phyloP scores from a whole-genome alignment of 2,113 vertebrate species.

The Saguinus imperator region DNA sequence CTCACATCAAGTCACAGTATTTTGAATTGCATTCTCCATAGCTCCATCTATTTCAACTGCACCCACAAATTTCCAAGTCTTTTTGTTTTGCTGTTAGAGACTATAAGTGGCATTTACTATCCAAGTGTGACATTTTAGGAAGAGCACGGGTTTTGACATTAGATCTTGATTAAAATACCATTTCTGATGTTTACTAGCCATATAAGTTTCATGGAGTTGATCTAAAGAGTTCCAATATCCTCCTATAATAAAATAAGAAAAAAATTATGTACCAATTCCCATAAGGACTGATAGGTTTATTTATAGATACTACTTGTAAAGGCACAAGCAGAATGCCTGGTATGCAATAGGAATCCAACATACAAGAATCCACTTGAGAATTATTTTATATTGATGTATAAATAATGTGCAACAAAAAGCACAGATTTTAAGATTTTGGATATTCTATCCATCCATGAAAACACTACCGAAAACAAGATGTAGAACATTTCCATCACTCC shows the following conservation, averaged over 20 bases:
- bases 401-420: not conserved
- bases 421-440: not conserved
- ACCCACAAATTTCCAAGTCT: not conserved
- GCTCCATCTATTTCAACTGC: not conserved
- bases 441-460: not conserved
- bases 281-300: not conserved
- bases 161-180: not conserved
- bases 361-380: not conserved
- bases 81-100: not conserved
- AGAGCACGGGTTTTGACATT: not conserved
- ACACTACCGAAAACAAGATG: not conserved
- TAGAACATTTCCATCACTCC: not conserved
- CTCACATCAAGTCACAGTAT: not conserved
- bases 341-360: not conserved
- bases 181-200: not conserved
- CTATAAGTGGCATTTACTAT: not conserved
- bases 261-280: not conserved
- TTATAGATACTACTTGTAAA: not conserved
- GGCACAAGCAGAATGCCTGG: not conserved
- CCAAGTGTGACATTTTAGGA: not conserved
- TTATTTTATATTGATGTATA: not conserved
- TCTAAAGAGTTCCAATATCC: not conserved
- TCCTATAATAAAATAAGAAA: not conserved
- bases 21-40: not conserved
- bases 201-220: not conserved